These are phyloP conservation scores for Nasonia vitripennis DNA, from an alignment of 1,140 invertebrate genomes.

Conservation along the genomic window DNA sequence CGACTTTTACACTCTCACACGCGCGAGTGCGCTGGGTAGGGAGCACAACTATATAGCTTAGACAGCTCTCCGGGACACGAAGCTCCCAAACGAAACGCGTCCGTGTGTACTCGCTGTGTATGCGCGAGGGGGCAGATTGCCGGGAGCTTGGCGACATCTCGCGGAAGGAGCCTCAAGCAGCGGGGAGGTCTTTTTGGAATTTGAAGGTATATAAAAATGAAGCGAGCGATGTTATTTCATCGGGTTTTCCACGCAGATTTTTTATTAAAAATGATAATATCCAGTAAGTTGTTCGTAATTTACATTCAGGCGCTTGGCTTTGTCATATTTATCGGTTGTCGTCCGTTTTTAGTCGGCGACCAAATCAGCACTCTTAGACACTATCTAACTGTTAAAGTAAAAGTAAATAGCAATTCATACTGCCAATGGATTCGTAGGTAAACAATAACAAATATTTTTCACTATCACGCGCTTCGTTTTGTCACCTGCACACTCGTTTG, in stretches of 20 bases:
- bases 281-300: not conserved
- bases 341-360: not conserved
- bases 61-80: not conserved
- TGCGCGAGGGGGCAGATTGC: no score
- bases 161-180: not conserved
- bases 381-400: not conserved
- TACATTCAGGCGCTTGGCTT: conserved; percentile 10
- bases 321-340: not conserved
- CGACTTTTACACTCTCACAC: not conserved
- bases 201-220: not conserved
- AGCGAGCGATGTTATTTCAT: not conserved
- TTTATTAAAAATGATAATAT: conserved; percentile 41
- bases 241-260: not conserved
- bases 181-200: no score
- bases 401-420: not conserved
- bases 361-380: not conserved
- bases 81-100: not conserved
- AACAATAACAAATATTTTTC: not conserved
- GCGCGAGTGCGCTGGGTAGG: not conserved
- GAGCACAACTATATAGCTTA: not conserved
- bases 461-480: not conserved
- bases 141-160: not conserved
- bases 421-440: not conserved
- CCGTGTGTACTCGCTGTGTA: no score
- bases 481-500: no score